Percentiles rank a stretch among this genome's conserved stretches.
Evolutionary conservation across 2,888 invertebrate genomes (phyloP).

Genomic region (Onchidella celtica): DNA sequence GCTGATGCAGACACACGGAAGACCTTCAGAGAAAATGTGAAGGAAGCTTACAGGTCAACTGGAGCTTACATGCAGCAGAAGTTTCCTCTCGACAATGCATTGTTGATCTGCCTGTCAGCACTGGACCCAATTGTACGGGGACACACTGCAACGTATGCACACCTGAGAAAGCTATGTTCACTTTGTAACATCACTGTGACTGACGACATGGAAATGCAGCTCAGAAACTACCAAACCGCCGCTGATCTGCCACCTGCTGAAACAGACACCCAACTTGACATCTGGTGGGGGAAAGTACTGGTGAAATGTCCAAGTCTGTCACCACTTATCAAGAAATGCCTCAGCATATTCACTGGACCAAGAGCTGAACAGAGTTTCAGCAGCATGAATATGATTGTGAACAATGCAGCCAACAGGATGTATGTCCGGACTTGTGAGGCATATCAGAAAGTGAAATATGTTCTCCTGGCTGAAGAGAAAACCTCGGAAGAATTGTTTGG

Average conservation of each 20-base stretch:
- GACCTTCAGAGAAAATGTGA: neutral
- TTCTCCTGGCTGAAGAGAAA: constrained; percentile 5
- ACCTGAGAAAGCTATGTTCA: neutral
- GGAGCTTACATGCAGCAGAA: neutral
- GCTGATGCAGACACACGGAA: neutral
- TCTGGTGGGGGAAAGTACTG: neutral
- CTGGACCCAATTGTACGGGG: neutral
- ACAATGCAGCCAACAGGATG: neutral
- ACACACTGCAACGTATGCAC: neutral
- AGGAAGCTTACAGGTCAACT: neutral
- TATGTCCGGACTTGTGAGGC: neutral
- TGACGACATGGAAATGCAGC: neutral
- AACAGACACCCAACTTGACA: neutral
- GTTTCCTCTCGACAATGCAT: neutral
- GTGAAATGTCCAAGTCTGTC: neutral
- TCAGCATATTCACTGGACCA: constrained; percentile 15
- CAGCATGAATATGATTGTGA: neutral
- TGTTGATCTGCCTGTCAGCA: neutral
- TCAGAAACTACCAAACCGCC: neutral
- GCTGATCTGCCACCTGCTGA: neutral
- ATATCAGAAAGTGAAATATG: neutral
- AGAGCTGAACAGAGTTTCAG: constrained; percentile 4
- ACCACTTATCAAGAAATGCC: constrained; percentile 1
- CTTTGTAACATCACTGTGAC: neutral
- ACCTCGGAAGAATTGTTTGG: neutral